Conservation (phyloP, 2,888 invertebrate species). For the Clivina fossor region DNA sequence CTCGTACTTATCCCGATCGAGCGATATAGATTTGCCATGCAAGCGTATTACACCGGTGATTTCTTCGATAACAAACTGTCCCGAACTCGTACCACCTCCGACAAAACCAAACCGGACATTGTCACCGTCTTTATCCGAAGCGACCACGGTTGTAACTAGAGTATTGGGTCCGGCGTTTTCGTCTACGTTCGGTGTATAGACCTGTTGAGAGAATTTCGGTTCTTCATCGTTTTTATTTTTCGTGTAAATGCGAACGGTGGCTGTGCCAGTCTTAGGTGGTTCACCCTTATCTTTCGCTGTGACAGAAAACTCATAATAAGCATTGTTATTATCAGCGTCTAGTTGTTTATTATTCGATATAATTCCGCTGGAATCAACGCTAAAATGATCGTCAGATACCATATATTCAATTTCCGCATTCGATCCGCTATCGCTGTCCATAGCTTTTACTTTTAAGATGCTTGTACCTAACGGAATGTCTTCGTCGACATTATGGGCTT, state of each 20-base stretch:
- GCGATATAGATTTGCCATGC: conserved; percentile 80
- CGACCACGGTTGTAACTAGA: conserved; percentile 93
- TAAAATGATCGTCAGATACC: conserved; percentile 91
- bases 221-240: conserved; percentile 98
- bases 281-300: conserved; percentile 95
- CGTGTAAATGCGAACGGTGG: conserved; percentile 94
- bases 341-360: conserved; percentile 91
- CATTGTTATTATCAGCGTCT: conserved; percentile 95
- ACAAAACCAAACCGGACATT: conserved; percentile 82
- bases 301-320: conserved; percentile 92
- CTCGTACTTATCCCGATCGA: conserved; percentile 93
- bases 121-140: conserved; percentile 96
- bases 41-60: conserved; percentile 92
- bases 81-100: conserved; percentile 85
- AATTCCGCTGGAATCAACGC: conserved; percentile 88
- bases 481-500: conserved; percentile 94
- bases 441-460: conserved; percentile 92
- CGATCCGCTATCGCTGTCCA: conserved; percentile 91
- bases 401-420: conserved; percentile 94
- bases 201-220: conserved; percentile 95
- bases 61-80: conserved; percentile 93
- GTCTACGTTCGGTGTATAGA: conserved; percentile 94
- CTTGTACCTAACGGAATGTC: conserved; percentile 90
- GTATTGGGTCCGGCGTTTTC: conserved; percentile 95
- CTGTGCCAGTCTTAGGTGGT: conserved; percentile 88